A percentile compares a stretch with the other conserved stretches of the same genome.
phyloP scores from a whole-genome alignment of 2,797 vertebrate species.

The Alca torda region DNA sequence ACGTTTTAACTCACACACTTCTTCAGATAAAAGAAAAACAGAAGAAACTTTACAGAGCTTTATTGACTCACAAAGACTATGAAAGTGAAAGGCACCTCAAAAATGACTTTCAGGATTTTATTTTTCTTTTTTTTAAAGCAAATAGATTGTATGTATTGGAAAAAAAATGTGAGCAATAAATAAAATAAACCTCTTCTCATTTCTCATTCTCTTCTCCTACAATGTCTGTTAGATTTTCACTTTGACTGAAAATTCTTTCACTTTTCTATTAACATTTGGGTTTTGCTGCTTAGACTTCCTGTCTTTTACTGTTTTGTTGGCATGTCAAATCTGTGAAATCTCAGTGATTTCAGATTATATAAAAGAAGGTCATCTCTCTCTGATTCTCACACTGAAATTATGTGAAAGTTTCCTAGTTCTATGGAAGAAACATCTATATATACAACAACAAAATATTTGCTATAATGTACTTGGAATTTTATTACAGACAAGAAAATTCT shows the following conservation, averaged over 20 bases:
- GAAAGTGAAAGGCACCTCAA: neutral
- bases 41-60: neutral
- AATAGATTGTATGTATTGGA: neutral
- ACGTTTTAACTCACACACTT: neutral
- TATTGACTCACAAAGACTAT: neutral
- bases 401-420: neutral
- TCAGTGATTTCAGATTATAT: neutral
- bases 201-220: neutral
- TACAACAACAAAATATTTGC: neutral
- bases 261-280: neutral
- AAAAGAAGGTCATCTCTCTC: neutral
- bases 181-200: neutral
- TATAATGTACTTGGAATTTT: neutral
- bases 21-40: neutral
- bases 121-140: neutral
- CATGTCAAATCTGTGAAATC: neutral
- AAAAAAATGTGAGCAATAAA: neutral
- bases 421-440: neutral
- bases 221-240: neutral
- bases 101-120: neutral
- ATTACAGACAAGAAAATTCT: neutral
- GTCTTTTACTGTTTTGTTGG: neutral
- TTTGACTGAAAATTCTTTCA: neutral
- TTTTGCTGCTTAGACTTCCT: neutral
- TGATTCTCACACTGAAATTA: neutral